A percentile compares a stretch with the other conserved stretches of the same genome.
Conservation (phyloP, 2,113 vertebrate species). For the Macheiramphus alcinus region DNA sequence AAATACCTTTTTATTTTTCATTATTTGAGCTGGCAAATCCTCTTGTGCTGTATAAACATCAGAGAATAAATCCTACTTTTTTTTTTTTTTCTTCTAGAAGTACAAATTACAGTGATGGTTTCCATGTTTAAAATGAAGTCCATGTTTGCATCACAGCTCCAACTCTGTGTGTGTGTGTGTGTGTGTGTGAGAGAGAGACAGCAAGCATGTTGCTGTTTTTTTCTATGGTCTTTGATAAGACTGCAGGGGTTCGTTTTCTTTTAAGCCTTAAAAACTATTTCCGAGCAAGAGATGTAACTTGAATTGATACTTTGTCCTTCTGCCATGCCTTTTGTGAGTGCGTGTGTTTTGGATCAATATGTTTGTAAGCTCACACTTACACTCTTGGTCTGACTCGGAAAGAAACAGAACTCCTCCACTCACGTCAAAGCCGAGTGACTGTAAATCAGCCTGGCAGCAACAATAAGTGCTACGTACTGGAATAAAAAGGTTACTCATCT, state of each 20-base stretch:
- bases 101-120: not conserved
- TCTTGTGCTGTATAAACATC: not conserved
- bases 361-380: not conserved
- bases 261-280: not conserved
- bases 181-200: not conserved
- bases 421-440: not conserved
- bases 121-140: not conserved
- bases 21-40: not conserved
- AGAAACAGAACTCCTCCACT: not conserved
- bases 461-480: not conserved
- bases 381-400: not conserved
- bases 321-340: not conserved
- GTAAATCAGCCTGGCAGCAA: constrained; percentile 23
- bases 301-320: not conserved
- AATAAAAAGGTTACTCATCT: not conserved
- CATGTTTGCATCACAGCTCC: not conserved
- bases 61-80: not conserved
- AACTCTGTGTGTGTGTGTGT: too few species aligned
- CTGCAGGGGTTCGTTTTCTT: not conserved
- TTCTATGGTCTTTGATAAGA: not conserved
- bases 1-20: not conserved
- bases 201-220: not conserved
- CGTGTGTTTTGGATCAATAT: not conserved
- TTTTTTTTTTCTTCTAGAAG: not conserved
- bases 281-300: not conserved